phyloP scores from a whole-genome alignment of 2,113 vertebrate species.

The Hoplias malabaricus region DNA sequence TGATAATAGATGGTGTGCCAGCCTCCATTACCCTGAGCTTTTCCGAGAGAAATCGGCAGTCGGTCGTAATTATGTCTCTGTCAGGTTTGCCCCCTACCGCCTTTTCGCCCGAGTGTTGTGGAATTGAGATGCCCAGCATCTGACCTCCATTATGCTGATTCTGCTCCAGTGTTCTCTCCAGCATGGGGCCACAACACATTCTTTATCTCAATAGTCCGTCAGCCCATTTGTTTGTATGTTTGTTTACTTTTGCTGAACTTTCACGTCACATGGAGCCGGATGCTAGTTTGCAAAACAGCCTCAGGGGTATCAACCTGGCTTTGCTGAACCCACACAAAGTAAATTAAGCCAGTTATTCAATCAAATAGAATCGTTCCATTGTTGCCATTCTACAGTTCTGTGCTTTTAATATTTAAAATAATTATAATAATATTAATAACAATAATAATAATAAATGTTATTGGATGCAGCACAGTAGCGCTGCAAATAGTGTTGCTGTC shows the following conservation, averaged over 20 bases:
- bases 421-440: too few relatives aligned
- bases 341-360: too few relatives aligned
- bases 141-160: constrained; percentile 42
- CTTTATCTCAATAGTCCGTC: background rate
- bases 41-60: background rate
- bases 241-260: constrained; percentile 18
- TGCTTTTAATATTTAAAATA: too few relatives aligned
- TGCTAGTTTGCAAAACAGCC: constrained; percentile 1
- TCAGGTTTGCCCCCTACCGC: background rate
- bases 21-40: background rate
- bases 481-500: too few relatives aligned
- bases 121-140: background rate
- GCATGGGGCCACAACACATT: background rate
- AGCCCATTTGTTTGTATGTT: constrained; percentile 2
- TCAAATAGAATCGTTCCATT: background rate
- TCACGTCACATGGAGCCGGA: background rate
- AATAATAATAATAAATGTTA: too few relatives aligned
- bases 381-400: background rate
- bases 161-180: constrained; percentile 4
- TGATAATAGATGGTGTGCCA: background rate
- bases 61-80: constrained; percentile 20
- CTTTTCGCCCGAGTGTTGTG: background rate
- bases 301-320: background rate
- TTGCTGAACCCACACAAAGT: background rate
- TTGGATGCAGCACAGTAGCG: too few relatives aligned